These are phyloP conservation scores for Oxycera nigricornis DNA, from an alignment of 2,888 invertebrate genomes.

Conservation along the genomic window DNA sequence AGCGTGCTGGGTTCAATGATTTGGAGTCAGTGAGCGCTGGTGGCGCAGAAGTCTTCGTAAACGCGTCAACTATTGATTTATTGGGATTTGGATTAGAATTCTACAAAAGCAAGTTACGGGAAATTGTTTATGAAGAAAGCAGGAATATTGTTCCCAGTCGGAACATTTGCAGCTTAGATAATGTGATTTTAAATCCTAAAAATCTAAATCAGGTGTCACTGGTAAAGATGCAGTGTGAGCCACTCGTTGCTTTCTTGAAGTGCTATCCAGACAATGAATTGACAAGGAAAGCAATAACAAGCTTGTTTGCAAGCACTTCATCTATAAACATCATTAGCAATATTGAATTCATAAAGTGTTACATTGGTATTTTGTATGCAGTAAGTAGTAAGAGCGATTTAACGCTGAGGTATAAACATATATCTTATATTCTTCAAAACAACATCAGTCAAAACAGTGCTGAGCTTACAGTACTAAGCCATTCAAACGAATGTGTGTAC, in stretches of 20 bases:
- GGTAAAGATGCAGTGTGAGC: constrained; percentile 56
- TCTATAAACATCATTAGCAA: constrained; percentile 42
- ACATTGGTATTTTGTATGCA: constrained; percentile 62
- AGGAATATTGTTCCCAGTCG: constrained; percentile 43
- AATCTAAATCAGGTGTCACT: constrained; percentile 53
- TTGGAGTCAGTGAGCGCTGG: constrained; percentile 58
- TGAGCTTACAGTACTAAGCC: too few species aligned
- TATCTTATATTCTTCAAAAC: constrained; percentile 50
- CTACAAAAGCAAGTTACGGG: constrained; percentile 58
- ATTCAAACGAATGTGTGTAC: neutral
- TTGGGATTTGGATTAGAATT: constrained; percentile 59
- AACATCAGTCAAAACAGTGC: neutral
- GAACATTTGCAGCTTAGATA: constrained; percentile 48
- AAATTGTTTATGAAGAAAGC: constrained; percentile 53
- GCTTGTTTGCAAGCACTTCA: constrained; percentile 49
- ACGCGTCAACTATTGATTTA: constrained; percentile 57
- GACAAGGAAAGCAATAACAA: constrained; percentile 44
- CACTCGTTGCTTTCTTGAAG: constrained; percentile 52
- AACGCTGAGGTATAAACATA: constrained; percentile 55
- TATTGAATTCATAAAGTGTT: constrained; percentile 50
- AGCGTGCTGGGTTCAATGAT: constrained; percentile 55
- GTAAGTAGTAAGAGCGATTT: constrained; percentile 58
- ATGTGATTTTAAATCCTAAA: constrained; percentile 54
- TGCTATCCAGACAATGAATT: constrained; percentile 42
- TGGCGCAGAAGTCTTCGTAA: constrained; percentile 60